Percentiles rank a stretch among this genome's conserved stretches.
phyloP scores from a whole-genome alignment of 2,888 invertebrate species.

The Cylindroiulus punctatus region DNA sequence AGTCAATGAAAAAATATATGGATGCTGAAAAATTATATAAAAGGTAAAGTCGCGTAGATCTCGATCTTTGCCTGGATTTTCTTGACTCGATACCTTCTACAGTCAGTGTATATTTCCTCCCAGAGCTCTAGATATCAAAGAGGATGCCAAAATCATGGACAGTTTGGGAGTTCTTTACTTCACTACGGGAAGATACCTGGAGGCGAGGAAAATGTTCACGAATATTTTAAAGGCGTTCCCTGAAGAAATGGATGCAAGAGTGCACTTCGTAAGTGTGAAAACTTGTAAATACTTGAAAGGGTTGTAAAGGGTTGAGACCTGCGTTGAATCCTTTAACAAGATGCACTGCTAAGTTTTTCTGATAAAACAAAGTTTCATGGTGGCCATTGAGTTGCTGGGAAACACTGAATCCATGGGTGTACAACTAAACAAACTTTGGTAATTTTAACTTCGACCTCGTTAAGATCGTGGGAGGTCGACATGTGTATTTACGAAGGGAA shows the following conservation, averaged over 20 bases:
- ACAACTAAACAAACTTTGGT: neutral
- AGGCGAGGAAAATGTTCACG: conserved; percentile 56
- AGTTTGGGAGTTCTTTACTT: conserved; percentile 58
- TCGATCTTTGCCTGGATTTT: neutral
- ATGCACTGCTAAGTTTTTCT: no score
- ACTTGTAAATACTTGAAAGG: no score
- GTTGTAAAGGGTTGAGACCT: no score
- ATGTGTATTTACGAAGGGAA: no score
- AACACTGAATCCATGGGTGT: neutral
- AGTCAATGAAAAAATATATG: conserved; percentile 43
- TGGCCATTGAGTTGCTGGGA: no score
- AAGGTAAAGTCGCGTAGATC: conserved; percentile 34
- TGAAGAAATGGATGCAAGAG: conserved; percentile 57
- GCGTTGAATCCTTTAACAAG: no score
- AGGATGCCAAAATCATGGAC: conserved; percentile 58
- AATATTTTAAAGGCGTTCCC: conserved; percentile 53
- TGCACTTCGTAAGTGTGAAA: conserved; percentile 57
- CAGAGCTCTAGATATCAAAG: conserved; percentile 56
- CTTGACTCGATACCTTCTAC: neutral
- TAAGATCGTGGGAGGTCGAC: neutral
- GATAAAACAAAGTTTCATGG: neutral
- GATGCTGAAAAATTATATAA: conserved; percentile 53
- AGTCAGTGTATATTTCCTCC: no score
- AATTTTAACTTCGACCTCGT: neutral
- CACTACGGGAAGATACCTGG: conserved; percentile 56